Base-by-base conservation (phyloP, 1,140 invertebrate genomes). In the Zophobas atratus region DNA sequence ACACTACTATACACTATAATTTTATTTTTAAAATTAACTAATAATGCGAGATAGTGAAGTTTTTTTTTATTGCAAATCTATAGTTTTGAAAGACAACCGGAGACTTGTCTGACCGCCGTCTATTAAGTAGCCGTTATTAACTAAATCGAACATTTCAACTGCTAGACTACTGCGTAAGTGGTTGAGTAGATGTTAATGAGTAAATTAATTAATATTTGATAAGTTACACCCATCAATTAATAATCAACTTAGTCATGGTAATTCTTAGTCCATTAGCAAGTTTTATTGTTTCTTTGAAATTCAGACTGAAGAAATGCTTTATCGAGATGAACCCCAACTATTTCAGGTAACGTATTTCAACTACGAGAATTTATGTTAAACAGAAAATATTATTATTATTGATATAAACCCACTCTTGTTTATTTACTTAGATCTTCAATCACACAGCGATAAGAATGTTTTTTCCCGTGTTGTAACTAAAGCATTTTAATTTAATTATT, bases 151-250 rank as follows among this genome's bases (percentile, higher is more conserved):
- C 53, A 1, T 33, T 67, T 43, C 60, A 43, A 46, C 60, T 1
- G 39, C 38, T 34, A 55, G 8, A 46, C 43, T 57, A 43, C 35
- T 38, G n/a, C 1, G 36, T 60, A 60, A 60, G 56, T 60, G 35
- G 60, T 46, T 67, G 60, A 67, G 76, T 77, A 35, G 48, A 70
- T 70, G 48, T 77, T 77, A 77, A 77, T 77, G 76, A 77, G 36
- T 71, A 55, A 70, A 70, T 76, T 75, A 73, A 75, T 63, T 76
- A 76, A 76, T 20, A 76, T 76, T 63, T 76, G 74, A 76, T 63
- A 63, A 67, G 74, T 51, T 49, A 63, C 74, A 67, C 74, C 74
- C 74, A 76, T 75, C 73, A 75, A 63, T 76, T 63, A 49, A 53
- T 49, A 60, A 73, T 35, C 46, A 38, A 73, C 60, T 67, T 67